Percentiles rank a stretch among this genome's conserved stretches.
Evolutionary conservation across 2,113 vertebrate genomes (phyloP).

Genomic region (Psophia crepitans): DNA sequence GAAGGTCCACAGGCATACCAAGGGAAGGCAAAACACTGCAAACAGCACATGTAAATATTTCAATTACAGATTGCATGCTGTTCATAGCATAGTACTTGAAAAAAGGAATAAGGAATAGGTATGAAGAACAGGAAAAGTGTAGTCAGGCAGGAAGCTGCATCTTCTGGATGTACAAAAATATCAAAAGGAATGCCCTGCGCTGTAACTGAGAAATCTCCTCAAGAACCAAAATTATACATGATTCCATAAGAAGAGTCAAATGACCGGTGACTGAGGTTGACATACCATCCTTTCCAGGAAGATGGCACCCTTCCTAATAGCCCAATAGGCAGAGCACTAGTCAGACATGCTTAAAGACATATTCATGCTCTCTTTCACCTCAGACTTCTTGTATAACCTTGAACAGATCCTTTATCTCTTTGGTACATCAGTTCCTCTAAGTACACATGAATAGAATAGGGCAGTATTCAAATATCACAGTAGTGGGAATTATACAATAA

Average conservation of each 20-base stretch:
- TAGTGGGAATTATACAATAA: slow-evolving; percentile 49
- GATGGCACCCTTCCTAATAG: neutral
- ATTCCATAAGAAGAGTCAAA: neutral
- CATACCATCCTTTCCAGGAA: neutral
- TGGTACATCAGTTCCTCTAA: slow-evolving; percentile 13
- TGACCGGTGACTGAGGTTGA: neutral
- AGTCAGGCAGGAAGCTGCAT: neutral
- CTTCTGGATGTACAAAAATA: neutral
- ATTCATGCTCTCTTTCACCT: neutral
- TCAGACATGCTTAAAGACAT: neutral
- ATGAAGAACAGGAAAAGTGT: neutral
- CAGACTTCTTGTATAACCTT: slow-evolving; percentile 43
- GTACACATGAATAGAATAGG: slow-evolving; percentile 47
- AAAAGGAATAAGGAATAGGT: neutral
- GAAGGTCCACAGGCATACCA: neutral
- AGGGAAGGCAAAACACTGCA: neutral
- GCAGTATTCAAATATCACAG: slow-evolving; percentile 26
- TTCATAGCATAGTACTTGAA: neutral
- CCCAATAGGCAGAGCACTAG: neutral
- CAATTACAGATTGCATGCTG: neutral
- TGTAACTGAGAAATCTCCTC: neutral
- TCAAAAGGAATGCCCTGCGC: neutral
- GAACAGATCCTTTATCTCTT: slow-evolving; percentile 29
- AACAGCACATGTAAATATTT: neutral
- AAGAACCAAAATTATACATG: neutral